phyloP scores from a whole-genome alignment of 92 coral and sea anemone genomes.

The Porites divaricata region DNA sequence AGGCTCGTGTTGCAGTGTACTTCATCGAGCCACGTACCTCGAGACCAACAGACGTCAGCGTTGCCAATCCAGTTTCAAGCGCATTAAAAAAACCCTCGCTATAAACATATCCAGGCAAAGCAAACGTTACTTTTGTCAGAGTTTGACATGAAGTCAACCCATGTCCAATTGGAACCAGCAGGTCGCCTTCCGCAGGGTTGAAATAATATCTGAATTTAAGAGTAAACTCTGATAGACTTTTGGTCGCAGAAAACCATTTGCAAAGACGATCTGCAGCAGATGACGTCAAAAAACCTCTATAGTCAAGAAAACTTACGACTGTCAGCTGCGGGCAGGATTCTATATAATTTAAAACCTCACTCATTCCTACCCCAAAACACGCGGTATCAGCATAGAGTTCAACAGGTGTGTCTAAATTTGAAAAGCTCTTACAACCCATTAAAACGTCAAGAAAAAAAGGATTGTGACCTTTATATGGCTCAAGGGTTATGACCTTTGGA shows the following conservation, averaged over 20 bases:
- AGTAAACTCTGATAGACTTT: not conserved
- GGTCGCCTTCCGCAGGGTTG: rapidly evolving
- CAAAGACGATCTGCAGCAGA: not conserved
- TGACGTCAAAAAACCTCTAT: rapidly evolving
- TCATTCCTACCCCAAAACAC: rapidly evolving
- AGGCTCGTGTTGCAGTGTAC: not conserved
- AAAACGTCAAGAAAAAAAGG: not conserved
- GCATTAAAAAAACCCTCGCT: not conserved
- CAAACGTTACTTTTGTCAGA: not conserved
- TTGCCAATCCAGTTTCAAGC: not conserved
- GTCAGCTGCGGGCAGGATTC: not conserved
- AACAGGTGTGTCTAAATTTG: not conserved
- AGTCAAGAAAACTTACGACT: not conserved
- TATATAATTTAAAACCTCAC: too few species aligned
- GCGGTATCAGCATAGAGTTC: not conserved
- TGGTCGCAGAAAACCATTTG: not conserved
- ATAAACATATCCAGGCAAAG: not conserved
- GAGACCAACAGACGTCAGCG: not conserved
- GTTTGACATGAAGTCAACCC: not conserved
- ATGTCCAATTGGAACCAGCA: not conserved
- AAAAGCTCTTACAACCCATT: not conserved
- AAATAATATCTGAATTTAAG: not conserved
- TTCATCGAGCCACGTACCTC: not conserved
- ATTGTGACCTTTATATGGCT: too few species aligned
- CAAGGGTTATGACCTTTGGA: not conserved